Evolutionary conservation across 2,888 invertebrate genomes (phyloP).

Genomic region (Muschampia plurimacula): DNA sequence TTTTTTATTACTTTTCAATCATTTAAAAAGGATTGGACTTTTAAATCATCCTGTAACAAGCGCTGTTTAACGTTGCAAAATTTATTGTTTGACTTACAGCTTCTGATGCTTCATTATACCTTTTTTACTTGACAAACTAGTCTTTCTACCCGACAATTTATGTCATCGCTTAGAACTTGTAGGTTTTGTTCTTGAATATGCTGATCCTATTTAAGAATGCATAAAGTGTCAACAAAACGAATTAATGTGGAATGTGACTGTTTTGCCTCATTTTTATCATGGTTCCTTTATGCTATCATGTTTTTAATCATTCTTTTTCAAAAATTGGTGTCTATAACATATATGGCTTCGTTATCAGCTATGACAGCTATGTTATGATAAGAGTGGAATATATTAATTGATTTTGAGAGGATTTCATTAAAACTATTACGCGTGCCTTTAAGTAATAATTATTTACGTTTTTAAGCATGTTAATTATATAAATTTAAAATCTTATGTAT

Average conservation of each 20-base stretch:
- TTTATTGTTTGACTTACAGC: constrained; percentile 46
- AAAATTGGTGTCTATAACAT: too few species aligned
- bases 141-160: constrained; percentile 26
- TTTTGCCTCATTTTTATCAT: constrained; percentile 5
- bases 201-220: constrained; percentile 31
- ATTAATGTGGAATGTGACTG: constrained; percentile 24
- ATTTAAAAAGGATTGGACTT: background rate
- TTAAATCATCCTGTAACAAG: constrained; percentile 46
- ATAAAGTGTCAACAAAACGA: constrained; percentile 28
- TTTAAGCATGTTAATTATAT: too few species aligned
- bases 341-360: too few species aligned
- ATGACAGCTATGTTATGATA: too few species aligned
- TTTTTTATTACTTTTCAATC: too few species aligned
- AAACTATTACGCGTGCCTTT: too few species aligned
- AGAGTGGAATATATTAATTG: too few species aligned
- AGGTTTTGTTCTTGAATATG: constrained; percentile 22
- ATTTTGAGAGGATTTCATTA: too few species aligned
- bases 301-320: background rate
- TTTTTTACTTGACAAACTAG: constrained; percentile 35
- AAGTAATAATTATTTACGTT: too few species aligned
- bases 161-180: constrained; percentile 45
- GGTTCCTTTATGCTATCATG: constrained; percentile 10
- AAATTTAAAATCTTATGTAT: too few species aligned
- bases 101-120: constrained; percentile 40
- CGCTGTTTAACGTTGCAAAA: constrained; percentile 36